phyloP scores from a whole-genome alignment of 2,797 vertebrate species.

The Phylloscopus collybita region DNA sequence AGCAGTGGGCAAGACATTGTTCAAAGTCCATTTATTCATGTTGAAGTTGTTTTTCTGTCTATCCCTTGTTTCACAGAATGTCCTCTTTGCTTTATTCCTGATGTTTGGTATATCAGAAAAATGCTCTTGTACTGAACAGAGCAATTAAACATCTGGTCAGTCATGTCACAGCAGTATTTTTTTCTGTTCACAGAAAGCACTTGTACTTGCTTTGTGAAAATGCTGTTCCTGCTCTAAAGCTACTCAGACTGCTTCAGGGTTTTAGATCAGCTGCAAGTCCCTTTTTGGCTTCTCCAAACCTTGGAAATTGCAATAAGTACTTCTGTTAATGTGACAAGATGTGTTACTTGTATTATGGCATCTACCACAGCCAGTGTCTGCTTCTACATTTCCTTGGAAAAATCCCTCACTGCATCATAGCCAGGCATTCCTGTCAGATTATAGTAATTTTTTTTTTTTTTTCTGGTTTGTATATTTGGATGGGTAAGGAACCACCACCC shows the following conservation, averaged over 20 bases:
- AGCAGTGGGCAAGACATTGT: background rate
- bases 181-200: background rate
- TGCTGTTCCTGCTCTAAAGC: background rate
- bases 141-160: constrained; percentile 14
- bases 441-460: background rate
- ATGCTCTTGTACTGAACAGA: background rate
- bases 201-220: constrained; percentile 4
- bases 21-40: background rate
- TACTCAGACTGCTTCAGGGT: background rate
- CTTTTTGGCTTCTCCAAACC: background rate
- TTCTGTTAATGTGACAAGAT: background rate
- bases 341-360: background rate
- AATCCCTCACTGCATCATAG: background rate
- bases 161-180: background rate
- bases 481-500: background rate
- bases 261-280: background rate
- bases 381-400: background rate
- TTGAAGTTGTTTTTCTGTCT: background rate
- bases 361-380: background rate
- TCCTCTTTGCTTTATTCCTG: background rate
- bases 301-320: background rate
- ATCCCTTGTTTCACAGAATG: background rate
- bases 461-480: background rate
- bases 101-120: background rate
- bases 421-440: background rate